Percentiles rank a stretch among this genome's conserved stretches.
Conservation (phyloP, 2,888 invertebrate genomes). For the Microplitis deprimator region DNA sequence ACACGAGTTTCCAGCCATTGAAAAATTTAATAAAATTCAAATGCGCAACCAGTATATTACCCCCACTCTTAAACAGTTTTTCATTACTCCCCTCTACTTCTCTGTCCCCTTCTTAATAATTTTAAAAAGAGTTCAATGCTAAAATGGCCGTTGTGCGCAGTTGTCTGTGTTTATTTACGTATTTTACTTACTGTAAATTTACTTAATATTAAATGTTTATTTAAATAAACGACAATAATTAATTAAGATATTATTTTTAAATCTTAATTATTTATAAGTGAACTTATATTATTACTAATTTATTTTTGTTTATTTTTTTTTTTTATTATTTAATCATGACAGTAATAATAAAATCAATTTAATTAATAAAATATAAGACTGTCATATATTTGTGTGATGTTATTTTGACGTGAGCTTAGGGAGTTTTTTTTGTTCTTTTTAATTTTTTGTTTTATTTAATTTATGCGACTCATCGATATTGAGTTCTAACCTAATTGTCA, state of each 20-base stretch:
- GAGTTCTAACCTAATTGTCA: not conserved
- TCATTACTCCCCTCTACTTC: not conserved
- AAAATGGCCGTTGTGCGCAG: conserved; percentile 63
- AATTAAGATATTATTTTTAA: not conserved
- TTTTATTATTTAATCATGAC: conserved; percentile 7
- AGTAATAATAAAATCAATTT: not conserved
- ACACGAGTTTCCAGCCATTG: too few species aligned
- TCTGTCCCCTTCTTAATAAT: not conserved
- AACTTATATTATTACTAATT: not conserved
- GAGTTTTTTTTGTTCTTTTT: conserved; percentile 33
- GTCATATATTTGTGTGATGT: conserved; percentile 14
- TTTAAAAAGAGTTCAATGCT: conserved; percentile 17
- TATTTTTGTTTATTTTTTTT: not conserved
- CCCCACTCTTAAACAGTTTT: not conserved
- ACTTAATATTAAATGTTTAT: not conserved
- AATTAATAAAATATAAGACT: not conserved
- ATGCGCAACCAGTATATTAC: not conserved
- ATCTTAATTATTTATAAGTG: not conserved
- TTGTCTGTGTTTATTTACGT: conserved; percentile 64
- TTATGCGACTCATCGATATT: not conserved
- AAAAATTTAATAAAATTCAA: not conserved
- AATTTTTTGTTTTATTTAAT: too few species aligned
- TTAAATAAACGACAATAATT: conserved; percentile 29
- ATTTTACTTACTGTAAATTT: conserved; percentile 25
- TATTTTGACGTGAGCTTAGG: conserved; percentile 13